Evolutionary conservation across 2,888 invertebrate genomes (phyloP).

Genomic region (Caenorhabditis sp.): DNA sequence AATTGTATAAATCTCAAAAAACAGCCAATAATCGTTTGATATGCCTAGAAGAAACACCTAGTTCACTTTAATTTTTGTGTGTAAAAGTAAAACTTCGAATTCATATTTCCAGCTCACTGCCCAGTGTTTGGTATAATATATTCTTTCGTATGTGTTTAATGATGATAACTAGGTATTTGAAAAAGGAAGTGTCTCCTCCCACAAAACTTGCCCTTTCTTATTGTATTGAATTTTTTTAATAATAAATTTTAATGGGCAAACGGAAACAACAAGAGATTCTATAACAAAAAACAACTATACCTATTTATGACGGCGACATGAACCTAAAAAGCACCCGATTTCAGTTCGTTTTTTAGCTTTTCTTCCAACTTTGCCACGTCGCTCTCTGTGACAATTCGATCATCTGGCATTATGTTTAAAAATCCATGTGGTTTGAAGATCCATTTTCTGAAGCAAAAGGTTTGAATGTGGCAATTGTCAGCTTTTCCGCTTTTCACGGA

Average conservation of each 20-base stretch:
- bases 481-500: no score
- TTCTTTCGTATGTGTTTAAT: conserved; percentile 2
- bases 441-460: conserved; percentile 44
- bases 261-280: background rate
- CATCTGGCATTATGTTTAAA: conserved; percentile 28
- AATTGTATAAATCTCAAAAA: conserved; percentile 4
- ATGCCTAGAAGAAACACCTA: background rate
- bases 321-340: background rate
- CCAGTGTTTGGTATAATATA: background rate
- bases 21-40: background rate
- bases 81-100: no score
- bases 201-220: background rate
- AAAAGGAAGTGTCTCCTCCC: background rate
- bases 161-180: conserved; percentile 1
- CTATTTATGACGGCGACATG: background rate
- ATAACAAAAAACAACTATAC: background rate
- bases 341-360: conserved; percentile 13
- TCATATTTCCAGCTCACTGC: background rate
- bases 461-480: no score
- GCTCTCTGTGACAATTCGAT: conserved; percentile 33
- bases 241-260: conserved; percentile 5
- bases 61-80: background rate
- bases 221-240: background rate
- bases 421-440: conserved; percentile 42
- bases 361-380: conserved; percentile 34